Evolutionary conservation across 1,140 invertebrate genomes (phyloP).

Genomic region (Trichonephila clavipes): DNA sequence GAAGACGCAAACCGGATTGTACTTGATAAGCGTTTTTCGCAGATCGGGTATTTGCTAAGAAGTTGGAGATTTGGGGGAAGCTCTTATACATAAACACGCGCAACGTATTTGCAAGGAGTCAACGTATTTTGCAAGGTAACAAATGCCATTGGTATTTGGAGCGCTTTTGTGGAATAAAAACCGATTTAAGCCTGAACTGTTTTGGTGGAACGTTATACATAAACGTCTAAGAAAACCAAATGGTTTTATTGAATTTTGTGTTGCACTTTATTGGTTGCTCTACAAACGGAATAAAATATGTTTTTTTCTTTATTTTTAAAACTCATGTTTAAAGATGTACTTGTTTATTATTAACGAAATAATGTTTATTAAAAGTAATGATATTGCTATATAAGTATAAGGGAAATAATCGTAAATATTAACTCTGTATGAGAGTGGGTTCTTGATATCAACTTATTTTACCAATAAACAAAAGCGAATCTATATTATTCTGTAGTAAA

Average conservation of each 20-base stretch:
- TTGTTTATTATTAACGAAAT: too few relatives aligned
- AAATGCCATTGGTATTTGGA: slow-evolving; percentile 20
- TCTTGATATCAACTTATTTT: too few relatives aligned
- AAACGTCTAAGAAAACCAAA: slow-evolving; percentile 4
- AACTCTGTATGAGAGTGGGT: too few relatives aligned
- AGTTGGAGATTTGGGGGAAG: background rate
- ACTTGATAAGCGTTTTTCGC: background rate
- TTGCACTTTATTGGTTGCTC: background rate
- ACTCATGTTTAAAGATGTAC: too few relatives aligned
- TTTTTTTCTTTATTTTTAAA: too few relatives aligned
- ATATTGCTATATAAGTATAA: too few relatives aligned
- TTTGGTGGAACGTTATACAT: background rate
- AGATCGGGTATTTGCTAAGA: background rate
- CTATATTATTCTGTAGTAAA: too few relatives aligned
- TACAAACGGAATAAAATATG: too few relatives aligned
- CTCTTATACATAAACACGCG: slow-evolving; percentile 8
- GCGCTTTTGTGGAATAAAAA: background rate
- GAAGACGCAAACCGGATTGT: slow-evolving; percentile 29
- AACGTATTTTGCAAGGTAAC: slow-evolving; percentile 1
- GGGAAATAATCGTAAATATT: too few relatives aligned
- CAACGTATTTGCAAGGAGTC: background rate
- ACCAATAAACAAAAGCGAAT: too few relatives aligned
- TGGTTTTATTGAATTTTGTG: background rate
- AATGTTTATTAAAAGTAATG: too few relatives aligned
- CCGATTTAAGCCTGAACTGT: background rate